Evolutionary conservation across 2,888 invertebrate species (phyloP), one percentile per base, ranked within the genome.

Genomic region (Lycocerus yunnanus): DNA sequence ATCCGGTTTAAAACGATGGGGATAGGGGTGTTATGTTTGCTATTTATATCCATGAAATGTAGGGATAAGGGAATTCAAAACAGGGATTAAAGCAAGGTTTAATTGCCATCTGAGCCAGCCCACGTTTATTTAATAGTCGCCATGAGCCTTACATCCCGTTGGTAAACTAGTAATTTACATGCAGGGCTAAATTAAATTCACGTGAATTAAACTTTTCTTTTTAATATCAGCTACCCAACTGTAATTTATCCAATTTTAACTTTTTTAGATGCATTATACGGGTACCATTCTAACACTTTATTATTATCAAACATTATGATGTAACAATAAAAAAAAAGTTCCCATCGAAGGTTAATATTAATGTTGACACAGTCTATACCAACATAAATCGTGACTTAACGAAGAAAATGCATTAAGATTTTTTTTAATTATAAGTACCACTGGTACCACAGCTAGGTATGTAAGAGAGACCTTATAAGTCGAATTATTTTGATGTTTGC

Each of bases 71-170:
- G 73, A 71, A 76, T 76, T 79, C 81, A 79, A 81, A 81, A 78
- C 76, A 76, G 78, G 83, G 83, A 82, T 83, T 83, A 82, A 82
- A 81, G 79, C 80, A 76, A 79, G 80, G 81, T 80, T 83, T 84
- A 84, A 84, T 84, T 84, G 83, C 83, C 80, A 77, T 74, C 80
- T 77, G 81, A 79, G 81, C 79, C 82, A 80, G 80, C 80, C 81
- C 81, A 79, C 81, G 82, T 81, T 81, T 81, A 78, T 81, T 83
- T 83, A 83, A 83, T 83, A 82, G 82, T 80, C 77, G 82, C 80
- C 80, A 79, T 80, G 81, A 81, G 81, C 79, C 76, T 74, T 79
- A 75, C 81, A 80, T 81, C 82, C 82, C 81, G 80, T 78, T 82
- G 82, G 81, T 81, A 81, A 83, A 83, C 80, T 80, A 81, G 82